phyloP scores from a whole-genome alignment of 2,113 vertebrate species.

The Anhinga anhinga region DNA sequence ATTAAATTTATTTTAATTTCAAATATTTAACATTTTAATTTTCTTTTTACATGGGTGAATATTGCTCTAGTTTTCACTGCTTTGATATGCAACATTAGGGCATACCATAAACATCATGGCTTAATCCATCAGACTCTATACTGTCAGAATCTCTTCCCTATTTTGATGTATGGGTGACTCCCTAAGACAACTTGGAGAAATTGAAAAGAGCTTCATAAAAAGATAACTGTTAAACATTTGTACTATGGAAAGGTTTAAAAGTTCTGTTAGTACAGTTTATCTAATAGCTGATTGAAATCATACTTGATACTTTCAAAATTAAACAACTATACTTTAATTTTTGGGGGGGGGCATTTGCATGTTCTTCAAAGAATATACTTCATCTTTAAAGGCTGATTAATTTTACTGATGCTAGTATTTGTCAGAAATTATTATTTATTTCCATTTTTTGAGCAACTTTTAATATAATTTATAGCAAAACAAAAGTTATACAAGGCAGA shows the following conservation, averaged over 20 bases:
- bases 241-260: not conserved
- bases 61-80: not conserved
- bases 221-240: not conserved
- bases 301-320: not conserved
- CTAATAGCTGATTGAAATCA: not conserved
- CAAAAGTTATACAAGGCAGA: not conserved
- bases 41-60: not conserved
- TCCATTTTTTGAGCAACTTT: not conserved
- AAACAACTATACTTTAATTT: not conserved
- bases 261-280: not conserved
- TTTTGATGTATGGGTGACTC: not conserved
- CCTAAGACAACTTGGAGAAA: not conserved
- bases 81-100: not conserved
- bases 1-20: not conserved
- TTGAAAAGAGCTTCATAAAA: not conserved
- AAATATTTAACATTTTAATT: not conserved
- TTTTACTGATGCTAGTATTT: not conserved
- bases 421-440: not conserved
- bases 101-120: not conserved
- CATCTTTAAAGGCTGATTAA: not conserved
- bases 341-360: not conserved
- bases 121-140: not conserved
- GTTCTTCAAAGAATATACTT: not conserved
- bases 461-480: fast-evolving
- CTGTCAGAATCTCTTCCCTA: not conserved